Conservation (phyloP, 2,888 invertebrate genomes). For the Lottia scabra region DNA sequence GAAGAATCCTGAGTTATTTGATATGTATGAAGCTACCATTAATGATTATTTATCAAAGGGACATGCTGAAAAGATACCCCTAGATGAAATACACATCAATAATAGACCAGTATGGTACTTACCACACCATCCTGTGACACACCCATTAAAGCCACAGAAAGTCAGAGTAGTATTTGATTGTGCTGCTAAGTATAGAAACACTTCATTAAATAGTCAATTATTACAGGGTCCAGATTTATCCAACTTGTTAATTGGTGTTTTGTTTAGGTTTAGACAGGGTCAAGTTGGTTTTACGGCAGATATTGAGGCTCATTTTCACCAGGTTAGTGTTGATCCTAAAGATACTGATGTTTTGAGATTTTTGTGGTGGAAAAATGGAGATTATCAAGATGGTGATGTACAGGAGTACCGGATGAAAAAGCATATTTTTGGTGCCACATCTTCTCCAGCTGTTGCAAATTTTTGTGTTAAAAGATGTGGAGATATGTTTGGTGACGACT, state of each 20-base stretch:
- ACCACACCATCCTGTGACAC: slow-evolving; percentile 16
- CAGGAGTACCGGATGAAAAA: slow-evolving; percentile 17
- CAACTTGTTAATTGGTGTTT: slow-evolving; percentile 34
- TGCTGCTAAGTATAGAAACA: slow-evolving; percentile 9
- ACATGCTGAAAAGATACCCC: neutral
- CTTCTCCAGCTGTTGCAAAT: slow-evolving; percentile 31
- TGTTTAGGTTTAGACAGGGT: slow-evolving; percentile 33
- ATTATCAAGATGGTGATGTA: slow-evolving; percentile 1
- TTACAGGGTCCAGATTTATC: slow-evolving; percentile 36
- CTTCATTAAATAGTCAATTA: slow-evolving; percentile 25
- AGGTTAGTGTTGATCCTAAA: slow-evolving; percentile 21
- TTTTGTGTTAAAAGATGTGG: neutral
- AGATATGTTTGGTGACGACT: neutral
- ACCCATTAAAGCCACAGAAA: slow-evolving; percentile 20
- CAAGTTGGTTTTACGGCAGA: slow-evolving; percentile 29
- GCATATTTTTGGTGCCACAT: slow-evolving; percentile 31
- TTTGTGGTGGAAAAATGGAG: slow-evolving; percentile 13
- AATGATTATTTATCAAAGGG: neutral
- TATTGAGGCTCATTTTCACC: slow-evolving; percentile 31
- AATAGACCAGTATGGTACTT: neutral
- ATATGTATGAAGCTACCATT: neutral
- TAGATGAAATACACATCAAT: neutral
- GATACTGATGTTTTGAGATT: slow-evolving; percentile 25
- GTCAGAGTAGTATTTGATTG: slow-evolving; percentile 18
- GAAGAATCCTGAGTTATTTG: neutral